Evolutionary conservation across 2,797 vertebrate species (phyloP), one percentile per base, ranked within the genome.

Genomic region (Enteromius paludinosus): DNA sequence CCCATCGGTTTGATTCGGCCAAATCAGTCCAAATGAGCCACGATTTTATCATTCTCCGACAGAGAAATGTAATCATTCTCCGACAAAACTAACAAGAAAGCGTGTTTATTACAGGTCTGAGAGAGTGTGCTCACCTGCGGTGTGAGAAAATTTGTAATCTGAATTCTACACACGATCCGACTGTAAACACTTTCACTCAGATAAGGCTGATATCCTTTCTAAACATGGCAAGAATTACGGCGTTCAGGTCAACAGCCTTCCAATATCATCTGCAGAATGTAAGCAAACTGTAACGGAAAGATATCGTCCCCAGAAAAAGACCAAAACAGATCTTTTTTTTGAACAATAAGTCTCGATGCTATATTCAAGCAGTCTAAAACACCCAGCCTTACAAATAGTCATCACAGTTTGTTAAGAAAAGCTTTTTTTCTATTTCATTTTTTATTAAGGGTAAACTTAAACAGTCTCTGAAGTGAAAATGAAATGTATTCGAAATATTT

Each of bases 191-290:
- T 69, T 79, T 56, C 41, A 17, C 65, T 30, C 33, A 70, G 66
- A 79, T 70, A 56, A 43, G 23, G 47, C 23, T 9, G 49, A 70
- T 45, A 12, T 43, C 25, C 73, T 18, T 61, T 79, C 15, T 79
- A 54, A 79, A 79, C 64, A 68, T 70, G 35, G 23, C 65, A 79
- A 47, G 62, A 38, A 28, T 52, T 52, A 66, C 2, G 14, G 49
- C 65, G 25, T 41, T 71, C n/a, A 14, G 23, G 41, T 81, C 25
- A 72, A 81, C 28, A 81, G 41, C 2, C 20, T 25, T 62, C 8
- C 68, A 54, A 56, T 23, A 61, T 56, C 65, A 79, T 59, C 17
- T 70, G 17, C 35, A 70, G 52, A 70, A 79, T 79, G 66, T 79
- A 79, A 59, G 35, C 66, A 59, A 78, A 66, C 62, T 66, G 28